Evolutionary conservation across 2,113 vertebrate genomes (phyloP).

Genomic region (Rhodinocichla rosea): DNA sequence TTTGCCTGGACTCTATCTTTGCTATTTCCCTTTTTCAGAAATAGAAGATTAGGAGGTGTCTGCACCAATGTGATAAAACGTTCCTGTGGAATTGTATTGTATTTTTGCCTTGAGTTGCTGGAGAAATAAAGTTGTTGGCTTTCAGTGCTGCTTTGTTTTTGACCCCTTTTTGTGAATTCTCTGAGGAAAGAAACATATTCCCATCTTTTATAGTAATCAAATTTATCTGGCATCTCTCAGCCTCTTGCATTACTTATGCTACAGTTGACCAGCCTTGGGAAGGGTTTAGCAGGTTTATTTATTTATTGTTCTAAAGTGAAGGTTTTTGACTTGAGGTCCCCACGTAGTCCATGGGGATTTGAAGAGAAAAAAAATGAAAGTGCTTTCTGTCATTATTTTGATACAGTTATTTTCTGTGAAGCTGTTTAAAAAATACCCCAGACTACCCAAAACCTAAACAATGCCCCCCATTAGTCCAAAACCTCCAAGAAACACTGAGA

Average conservation of each 20-base stretch:
- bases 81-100: constrained; percentile 72
- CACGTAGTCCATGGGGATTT: constrained; percentile 64
- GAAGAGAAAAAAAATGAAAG: constrained; percentile 52
- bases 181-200: constrained; percentile 84
- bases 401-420: neutral
- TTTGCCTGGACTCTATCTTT: constrained; percentile 73
- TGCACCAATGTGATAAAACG: constrained; percentile 78
- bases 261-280: constrained; percentile 78
- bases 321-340: constrained; percentile 83
- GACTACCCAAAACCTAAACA: neutral
- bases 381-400: constrained; percentile 47
- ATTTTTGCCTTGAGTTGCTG: constrained; percentile 76
- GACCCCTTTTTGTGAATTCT: constrained; percentile 86
- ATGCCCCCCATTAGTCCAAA: neutral
- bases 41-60: constrained; percentile 75
- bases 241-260: constrained; percentile 84
- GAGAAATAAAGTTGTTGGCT: constrained; percentile 78
- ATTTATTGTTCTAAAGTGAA: constrained; percentile 85
- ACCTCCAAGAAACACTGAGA: neutral
- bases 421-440: neutral
- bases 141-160: constrained; percentile 81
- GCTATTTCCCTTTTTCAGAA: constrained; percentile 71
- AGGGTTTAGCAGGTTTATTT: constrained; percentile 79
- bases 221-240: constrained; percentile 89
- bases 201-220: constrained; percentile 92